phyloP scores from a whole-genome alignment of 2,113 vertebrate genomes.

The Colossoma macropomum region DNA sequence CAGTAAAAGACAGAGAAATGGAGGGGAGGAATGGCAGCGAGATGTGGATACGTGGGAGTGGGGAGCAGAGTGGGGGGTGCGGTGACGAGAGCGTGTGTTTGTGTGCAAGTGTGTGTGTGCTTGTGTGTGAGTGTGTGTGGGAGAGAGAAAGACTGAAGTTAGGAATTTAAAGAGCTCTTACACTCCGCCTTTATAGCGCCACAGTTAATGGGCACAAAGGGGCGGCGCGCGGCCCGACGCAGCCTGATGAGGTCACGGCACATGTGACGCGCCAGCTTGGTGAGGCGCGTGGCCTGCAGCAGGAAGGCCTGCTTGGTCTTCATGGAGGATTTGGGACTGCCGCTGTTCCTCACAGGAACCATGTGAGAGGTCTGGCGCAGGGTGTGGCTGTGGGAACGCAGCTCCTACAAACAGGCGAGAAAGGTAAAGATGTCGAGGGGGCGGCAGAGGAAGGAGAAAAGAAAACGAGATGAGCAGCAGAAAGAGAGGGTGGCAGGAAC shows the following conservation, averaged over 20 bases:
- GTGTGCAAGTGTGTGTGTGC: conserved; percentile 53
- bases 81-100: conserved; percentile 57
- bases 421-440: background rate
- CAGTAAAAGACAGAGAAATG: conserved; percentile 70
- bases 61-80: conserved; percentile 55
- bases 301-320: conserved; percentile 97
- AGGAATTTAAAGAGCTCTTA: conserved; percentile 99
- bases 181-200: conserved; percentile 99
- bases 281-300: conserved; percentile 94
- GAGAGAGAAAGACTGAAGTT: conserved; percentile 80
- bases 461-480: background rate
- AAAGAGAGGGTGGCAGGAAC: background rate
- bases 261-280: conserved; percentile 97
- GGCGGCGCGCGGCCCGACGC: conserved; percentile 94
- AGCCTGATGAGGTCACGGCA: conserved; percentile 95
- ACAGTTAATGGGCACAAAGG: conserved; percentile 99
- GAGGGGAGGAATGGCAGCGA: conserved; percentile 76
- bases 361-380: conserved; percentile 91
- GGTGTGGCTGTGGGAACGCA: conserved; percentile 84
- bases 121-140: conserved; percentile 56
- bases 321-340: conserved; percentile 94
- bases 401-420: conserved; percentile 75
- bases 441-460: background rate
- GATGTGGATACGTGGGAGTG: conserved; percentile 68
- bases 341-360: conserved; percentile 90